phyloP scores from a whole-genome alignment of 1,140 invertebrate genomes.

The Philotrypesis tridentata region DNA sequence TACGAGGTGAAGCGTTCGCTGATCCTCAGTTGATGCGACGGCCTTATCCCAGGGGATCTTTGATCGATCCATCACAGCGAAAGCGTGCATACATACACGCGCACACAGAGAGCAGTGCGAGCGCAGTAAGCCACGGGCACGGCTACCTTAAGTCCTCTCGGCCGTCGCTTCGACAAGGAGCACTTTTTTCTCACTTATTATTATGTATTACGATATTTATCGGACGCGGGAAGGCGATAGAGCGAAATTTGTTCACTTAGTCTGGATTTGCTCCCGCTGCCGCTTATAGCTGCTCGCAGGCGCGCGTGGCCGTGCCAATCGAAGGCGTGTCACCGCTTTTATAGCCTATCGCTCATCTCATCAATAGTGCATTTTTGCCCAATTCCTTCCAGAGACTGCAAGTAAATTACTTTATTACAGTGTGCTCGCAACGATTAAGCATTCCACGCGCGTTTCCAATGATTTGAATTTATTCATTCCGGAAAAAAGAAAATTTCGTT shows the following conservation, averaged over 20 bases:
- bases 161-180: neutral
- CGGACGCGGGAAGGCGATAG: neutral
- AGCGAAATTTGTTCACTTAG: conserved; percentile 32
- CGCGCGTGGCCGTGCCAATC: neutral
- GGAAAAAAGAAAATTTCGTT: neutral
- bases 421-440: too few species aligned
- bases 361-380: neutral
- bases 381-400: neutral
- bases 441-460: too few species aligned
- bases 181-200: conserved; percentile 25
- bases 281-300: neutral
- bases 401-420: neutral
- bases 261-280: neutral
- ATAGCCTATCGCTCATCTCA: neutral
- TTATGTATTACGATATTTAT: conserved; percentile 44
- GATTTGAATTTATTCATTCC: neutral
- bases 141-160: conserved; percentile 24
- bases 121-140: neutral
- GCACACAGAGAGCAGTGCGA: neutral
- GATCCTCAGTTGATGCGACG: conserved; percentile 69
- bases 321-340: neutral
- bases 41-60: conserved; percentile 69
- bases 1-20: conserved; percentile 59
- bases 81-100: conserved; percentile 3
- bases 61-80: conserved; percentile 67